Conservation (phyloP, 2,797 vertebrate species). For the Aulostomus chinensis region DNA sequence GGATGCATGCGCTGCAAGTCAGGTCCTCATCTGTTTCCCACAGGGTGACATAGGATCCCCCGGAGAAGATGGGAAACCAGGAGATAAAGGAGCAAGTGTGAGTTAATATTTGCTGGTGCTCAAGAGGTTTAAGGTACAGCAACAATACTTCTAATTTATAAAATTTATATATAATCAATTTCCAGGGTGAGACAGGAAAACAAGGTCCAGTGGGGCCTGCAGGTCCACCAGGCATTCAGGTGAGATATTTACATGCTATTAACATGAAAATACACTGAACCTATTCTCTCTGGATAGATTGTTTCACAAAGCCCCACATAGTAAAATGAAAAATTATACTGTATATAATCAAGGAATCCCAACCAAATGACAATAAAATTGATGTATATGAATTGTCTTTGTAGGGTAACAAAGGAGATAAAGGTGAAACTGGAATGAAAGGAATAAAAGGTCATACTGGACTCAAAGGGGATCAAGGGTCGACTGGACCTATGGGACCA, state of each 20-base stretch:
- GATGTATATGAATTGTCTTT: constrained; percentile 1
- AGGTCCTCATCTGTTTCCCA: not conserved
- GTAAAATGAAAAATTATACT: no score
- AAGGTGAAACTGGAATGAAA: constrained; percentile 68
- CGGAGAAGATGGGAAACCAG: constrained; percentile 75
- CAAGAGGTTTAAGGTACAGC: not conserved
- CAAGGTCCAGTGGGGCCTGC: constrained; percentile 75
- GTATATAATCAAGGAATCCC: no score
- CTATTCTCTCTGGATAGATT: not conserved
- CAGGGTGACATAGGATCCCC: constrained; percentile 72
- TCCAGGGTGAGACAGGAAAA: constrained; percentile 81
- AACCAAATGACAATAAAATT: no score
- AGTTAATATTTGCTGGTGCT: constrained; percentile 27
- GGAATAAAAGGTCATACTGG: constrained; percentile 83
- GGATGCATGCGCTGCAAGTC: not conserved
- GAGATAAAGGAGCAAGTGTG: constrained; percentile 77
- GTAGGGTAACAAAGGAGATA: constrained; percentile 80
- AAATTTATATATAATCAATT: not conserved
- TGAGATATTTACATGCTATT: constrained; percentile 41
- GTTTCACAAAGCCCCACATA: no score
- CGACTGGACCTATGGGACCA: constrained; percentile 69
- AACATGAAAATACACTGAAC: no score
- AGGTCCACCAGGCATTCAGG: constrained; percentile 74
- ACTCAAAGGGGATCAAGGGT: constrained; percentile 78
- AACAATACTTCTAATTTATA: no score